These are phyloP conservation scores for Eulithis prunata DNA, from an alignment of 2,888 invertebrate genomes.

Conservation along the genomic window DNA sequence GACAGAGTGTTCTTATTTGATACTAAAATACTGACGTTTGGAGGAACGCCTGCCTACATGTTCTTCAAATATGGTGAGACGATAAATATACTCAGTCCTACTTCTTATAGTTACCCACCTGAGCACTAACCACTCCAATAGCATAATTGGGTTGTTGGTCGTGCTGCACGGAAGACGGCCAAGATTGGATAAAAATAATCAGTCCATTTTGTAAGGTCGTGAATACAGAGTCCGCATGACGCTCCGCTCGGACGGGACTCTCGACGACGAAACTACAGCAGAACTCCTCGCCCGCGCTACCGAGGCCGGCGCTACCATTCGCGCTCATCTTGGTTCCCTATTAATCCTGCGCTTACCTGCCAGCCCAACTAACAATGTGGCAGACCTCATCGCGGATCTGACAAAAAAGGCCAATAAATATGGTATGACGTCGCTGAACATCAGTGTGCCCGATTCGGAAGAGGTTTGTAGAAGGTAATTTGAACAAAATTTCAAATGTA, in stretches of 20 bases:
- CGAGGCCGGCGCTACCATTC: slow-evolving; percentile 57
- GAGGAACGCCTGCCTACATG: slow-evolving; percentile 75
- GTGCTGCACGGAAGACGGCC: no score
- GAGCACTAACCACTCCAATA: no score
- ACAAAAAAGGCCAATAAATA: slow-evolving; percentile 52
- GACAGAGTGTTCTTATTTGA: slow-evolving; percentile 72
- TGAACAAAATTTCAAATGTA: not conserved
- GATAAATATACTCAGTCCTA: slow-evolving; percentile 33
- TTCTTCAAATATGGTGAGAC: slow-evolving; percentile 68
- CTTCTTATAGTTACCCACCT: not conserved
- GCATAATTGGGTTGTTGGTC: no score
- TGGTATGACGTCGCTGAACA: slow-evolving; percentile 61
- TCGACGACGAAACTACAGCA: slow-evolving; percentile 44
- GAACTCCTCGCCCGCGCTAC: slow-evolving; percentile 50
- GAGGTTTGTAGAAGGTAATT: slow-evolving; percentile 68
- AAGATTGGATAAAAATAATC: not conserved
- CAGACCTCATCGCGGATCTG: slow-evolving; percentile 57
- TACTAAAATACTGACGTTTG: slow-evolving; percentile 60
- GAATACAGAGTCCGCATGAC: slow-evolving; percentile 64
- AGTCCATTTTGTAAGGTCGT: slow-evolving; percentile 47
- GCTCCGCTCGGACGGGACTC: slow-evolving; percentile 48
- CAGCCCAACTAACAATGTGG: slow-evolving; percentile 59
- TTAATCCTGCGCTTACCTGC: slow-evolving; percentile 66
- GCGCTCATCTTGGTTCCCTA: slow-evolving; percentile 67
- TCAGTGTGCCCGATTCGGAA: slow-evolving; percentile 70